A percentile compares a stretch with the other conserved stretches of the same genome.
These are phyloP conservation scores for Hycleus phaleratus DNA, from an alignment of 1,140 invertebrate genomes.

Conservation along the genomic window DNA sequence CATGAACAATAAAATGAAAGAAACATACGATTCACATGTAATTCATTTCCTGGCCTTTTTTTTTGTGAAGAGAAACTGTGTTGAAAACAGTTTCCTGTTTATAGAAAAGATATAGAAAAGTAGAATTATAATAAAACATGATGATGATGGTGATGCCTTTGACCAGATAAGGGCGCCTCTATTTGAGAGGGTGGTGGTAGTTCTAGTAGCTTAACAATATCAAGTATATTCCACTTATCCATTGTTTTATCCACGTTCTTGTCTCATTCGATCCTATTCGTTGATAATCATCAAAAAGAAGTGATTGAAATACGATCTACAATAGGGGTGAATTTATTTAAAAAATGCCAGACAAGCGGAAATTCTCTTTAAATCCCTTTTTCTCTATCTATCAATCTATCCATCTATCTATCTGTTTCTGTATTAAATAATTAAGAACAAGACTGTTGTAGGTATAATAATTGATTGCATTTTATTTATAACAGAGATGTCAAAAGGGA, in stretches of 20 bases:
- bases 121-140: constrained; percentile 3
- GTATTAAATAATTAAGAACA: too few species aligned
- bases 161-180: constrained; percentile 14
- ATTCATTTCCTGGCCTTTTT: constrained; percentile 13
- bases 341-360: constrained; percentile 7
- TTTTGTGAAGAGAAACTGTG: not conserved
- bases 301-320: constrained; percentile 15
- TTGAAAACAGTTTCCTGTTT: constrained; percentile 14
- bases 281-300: constrained; percentile 3
- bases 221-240: constrained; percentile 3
- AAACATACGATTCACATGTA: constrained; percentile 16
- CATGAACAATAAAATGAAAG: constrained; percentile 19
- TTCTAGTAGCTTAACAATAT: not conserved
- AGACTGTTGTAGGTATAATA: not conserved
- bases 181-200: constrained; percentile 2
- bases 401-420: not conserved
- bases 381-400: not conserved
- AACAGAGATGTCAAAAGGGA: constrained; percentile 1
- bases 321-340: constrained; percentile 16
- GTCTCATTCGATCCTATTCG: constrained; percentile 9
- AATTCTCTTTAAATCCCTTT: not conserved
- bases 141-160: not conserved
- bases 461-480: not conserved
- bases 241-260: constrained; percentile 15
- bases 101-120: not conserved